A percentile compares a stretch with the other conserved stretches of the same genome.
Conservation (phyloP, 2,113 vertebrate species). For the Thinocorus orbignyianus region DNA sequence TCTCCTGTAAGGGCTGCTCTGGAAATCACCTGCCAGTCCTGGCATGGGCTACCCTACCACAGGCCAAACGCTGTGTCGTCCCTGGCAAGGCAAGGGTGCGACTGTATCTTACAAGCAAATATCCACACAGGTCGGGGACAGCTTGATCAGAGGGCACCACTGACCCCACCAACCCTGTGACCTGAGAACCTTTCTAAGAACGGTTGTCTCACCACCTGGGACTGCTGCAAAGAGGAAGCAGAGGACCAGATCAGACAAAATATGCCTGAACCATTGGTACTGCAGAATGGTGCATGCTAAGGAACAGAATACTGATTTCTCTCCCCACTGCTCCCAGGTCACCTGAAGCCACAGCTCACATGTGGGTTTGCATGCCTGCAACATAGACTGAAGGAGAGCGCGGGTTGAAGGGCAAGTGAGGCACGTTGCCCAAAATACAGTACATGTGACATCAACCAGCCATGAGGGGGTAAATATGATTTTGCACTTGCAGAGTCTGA, state of each 20-base stretch:
- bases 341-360: background rate
- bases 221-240: background rate
- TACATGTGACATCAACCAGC: background rate
- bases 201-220: background rate
- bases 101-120: fast-evolving
- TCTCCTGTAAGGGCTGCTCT: background rate
- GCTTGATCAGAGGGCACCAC: background rate
- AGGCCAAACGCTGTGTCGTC: fast-evolving
- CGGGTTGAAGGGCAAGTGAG: background rate
- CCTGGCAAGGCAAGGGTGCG: background rate
- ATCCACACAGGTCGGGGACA: fast-evolving
- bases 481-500: background rate
- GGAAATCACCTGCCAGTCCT: background rate
- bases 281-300: background rate
- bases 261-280: background rate
- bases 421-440: background rate
- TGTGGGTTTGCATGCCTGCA: background rate
- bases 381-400: background rate
- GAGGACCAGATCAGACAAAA: background rate
- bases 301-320: background rate
- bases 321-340: background rate
- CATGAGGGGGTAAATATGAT: background rate
- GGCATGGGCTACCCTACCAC: fast-evolving
- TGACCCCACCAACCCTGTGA: background rate
- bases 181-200: background rate